These are phyloP conservation scores for Lordiphosa andalusiaca DNA, from an alignment of 2,888 invertebrate genomes.

Conservation along the genomic window DNA sequence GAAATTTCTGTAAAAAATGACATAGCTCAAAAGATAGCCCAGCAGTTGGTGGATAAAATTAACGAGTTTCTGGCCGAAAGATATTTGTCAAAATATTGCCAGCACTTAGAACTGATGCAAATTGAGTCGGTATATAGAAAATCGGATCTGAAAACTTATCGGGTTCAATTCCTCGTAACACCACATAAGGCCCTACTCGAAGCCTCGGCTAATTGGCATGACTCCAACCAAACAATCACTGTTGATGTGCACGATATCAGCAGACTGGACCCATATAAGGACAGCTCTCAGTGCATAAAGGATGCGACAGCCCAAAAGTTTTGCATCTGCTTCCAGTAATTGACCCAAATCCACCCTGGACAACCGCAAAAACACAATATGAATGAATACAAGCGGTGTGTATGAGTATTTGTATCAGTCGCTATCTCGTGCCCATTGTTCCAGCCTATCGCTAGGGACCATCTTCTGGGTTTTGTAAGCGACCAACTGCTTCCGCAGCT, in stretches of 20 bases:
- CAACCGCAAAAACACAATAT: conserved; percentile 21
- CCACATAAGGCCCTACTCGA: conserved; percentile 43
- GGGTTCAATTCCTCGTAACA: conserved; percentile 11
- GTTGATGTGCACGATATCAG: conserved; percentile 53
- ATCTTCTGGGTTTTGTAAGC: conserved; percentile 34
- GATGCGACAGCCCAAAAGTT: conserved; percentile 68
- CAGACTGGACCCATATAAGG: conserved; percentile 55
- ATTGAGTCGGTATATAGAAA: conserved; percentile 16
- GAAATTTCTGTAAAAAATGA: conserved; percentile 14
- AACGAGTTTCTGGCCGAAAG: conserved; percentile 51
- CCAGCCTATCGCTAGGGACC: conserved; percentile 29
- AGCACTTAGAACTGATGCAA: conserved; percentile 20
- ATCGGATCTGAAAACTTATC: conserved; percentile 6
- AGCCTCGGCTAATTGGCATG: conserved; percentile 49
- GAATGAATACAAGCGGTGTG: neutral
- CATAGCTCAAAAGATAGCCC: conserved; percentile 14
- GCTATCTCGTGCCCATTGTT: conserved; percentile 41
- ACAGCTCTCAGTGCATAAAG: conserved; percentile 47
- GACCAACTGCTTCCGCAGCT: conserved; percentile 28
- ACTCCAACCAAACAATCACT: conserved; percentile 25
- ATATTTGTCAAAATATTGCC: conserved; percentile 52
- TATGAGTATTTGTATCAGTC: conserved; percentile 29
- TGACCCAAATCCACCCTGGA: conserved; percentile 4
- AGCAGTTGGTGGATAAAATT: conserved; percentile 53
- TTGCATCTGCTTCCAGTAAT: conserved; percentile 34